Conservation (phyloP, 1,140 invertebrate species). For the Lerema accius region DNA sequence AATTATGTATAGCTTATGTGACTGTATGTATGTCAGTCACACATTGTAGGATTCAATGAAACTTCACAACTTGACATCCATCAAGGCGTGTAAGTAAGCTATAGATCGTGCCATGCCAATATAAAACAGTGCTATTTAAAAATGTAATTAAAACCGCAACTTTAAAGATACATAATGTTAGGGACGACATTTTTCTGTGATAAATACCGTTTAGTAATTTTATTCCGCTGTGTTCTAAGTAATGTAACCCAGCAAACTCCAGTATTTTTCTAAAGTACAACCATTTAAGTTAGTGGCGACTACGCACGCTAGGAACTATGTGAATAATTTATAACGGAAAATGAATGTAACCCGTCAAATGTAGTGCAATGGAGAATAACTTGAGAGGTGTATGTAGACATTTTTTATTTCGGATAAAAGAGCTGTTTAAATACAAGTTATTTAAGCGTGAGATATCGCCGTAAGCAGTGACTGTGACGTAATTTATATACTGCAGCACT, state of each 20-base stretch:
- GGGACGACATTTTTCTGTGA: neutral
- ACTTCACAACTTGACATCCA: too few relatives aligned
- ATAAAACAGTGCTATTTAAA: too few relatives aligned
- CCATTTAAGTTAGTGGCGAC: constrained; percentile 17
- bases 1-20: too few relatives aligned
- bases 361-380: constrained; percentile 24
- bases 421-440: constrained; percentile 15
- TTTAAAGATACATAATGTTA: neutral
- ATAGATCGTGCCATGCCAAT: too few relatives aligned
- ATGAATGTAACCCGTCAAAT: constrained; percentile 30
- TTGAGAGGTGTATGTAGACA: constrained; percentile 25
- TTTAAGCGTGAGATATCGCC: neutral
- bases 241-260: neutral
- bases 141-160: too few relatives aligned
- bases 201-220: neutral
- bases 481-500: constrained; percentile 1
- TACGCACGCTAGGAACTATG: constrained; percentile 24
- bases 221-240: neutral
- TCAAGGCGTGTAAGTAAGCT: too few relatives aligned
- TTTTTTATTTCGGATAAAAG: constrained; percentile 24
- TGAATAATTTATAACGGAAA: constrained; percentile 23
- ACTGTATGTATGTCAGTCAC: too few relatives aligned
- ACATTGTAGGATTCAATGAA: too few relatives aligned
- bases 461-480: neutral
- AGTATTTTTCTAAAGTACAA: constrained; percentile 22